These are phyloP conservation scores for Tetraneura akinire DNA, from an alignment of 1,140 invertebrate genomes.

Conservation along the genomic window DNA sequence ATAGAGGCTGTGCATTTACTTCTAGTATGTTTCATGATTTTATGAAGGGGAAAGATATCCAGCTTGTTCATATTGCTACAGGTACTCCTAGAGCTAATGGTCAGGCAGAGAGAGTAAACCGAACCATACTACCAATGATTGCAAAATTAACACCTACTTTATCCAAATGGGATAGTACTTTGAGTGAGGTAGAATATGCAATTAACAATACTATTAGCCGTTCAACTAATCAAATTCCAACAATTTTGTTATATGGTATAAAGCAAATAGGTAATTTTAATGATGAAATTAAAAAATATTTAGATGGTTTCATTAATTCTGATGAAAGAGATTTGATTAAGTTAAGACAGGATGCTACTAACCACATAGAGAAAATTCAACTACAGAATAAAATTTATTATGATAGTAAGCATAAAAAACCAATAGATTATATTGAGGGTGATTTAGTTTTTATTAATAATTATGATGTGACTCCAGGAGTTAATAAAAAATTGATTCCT, in stretches of 20 bases:
- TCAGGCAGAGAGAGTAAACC: constrained; percentile 16
- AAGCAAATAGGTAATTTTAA: constrained; percentile 37
- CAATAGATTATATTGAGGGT: too few relatives aligned
- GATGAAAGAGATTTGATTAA: too few relatives aligned
- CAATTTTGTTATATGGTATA: constrained; percentile 53
- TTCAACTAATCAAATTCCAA: constrained; percentile 52
- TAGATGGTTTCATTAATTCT: not conserved
- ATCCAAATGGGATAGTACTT: constrained; percentile 50
- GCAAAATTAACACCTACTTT: not conserved
- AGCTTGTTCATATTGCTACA: not conserved
- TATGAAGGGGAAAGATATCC: constrained; percentile 22
- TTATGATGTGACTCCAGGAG: too few relatives aligned
- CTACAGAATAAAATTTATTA: too few relatives aligned
- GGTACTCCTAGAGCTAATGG: not conserved
- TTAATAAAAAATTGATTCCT: too few relatives aligned
- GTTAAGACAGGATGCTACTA: too few relatives aligned
- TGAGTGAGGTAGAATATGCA: constrained; percentile 50
- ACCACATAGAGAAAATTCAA: too few relatives aligned
- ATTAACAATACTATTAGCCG: constrained; percentile 53
- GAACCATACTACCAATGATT: not conserved
- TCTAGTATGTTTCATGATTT: constrained; percentile 52
- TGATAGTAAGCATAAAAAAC: too few relatives aligned
- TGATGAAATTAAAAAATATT: constrained; percentile 20
- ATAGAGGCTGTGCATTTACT: constrained; percentile 16
- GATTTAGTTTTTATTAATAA: too few relatives aligned